These are phyloP conservation scores for Neopelma chrysocephalum DNA, from an alignment of 2,797 vertebrate genomes.

Conservation along the genomic window DNA sequence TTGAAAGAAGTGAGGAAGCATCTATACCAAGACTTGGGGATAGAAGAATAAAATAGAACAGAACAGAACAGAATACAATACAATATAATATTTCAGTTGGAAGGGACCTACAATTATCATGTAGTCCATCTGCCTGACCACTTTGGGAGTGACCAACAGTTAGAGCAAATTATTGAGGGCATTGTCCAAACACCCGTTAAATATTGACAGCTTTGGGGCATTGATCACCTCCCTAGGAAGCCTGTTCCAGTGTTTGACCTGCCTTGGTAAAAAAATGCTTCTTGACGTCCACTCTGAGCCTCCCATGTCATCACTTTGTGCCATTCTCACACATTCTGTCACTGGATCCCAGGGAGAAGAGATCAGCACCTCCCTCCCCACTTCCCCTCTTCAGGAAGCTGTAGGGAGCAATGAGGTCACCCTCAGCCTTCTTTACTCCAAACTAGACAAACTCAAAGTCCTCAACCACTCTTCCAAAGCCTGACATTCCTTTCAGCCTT, in stretches of 20 bases:
- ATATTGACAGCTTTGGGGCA: not conserved
- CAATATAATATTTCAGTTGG: not conserved
- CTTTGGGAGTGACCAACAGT: not conserved
- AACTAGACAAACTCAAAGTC: not conserved
- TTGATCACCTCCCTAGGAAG: rapidly evolving
- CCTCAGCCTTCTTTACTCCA: not conserved
- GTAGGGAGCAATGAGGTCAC: not conserved
- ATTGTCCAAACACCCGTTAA: not conserved
- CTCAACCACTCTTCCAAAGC: not conserved
- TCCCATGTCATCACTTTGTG: not conserved
- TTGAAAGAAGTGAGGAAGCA: not conserved
- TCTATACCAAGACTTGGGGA: not conserved
- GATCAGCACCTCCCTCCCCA: not conserved
- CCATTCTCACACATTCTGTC: not conserved
- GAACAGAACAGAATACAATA: not conserved
- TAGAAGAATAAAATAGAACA: not conserved
- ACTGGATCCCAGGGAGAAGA: not conserved
- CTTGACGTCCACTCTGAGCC: not conserved
- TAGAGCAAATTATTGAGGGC: not conserved
- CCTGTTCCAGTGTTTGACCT: not conserved
- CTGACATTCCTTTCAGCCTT: not conserved
- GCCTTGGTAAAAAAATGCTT: not conserved
- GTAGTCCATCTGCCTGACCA: not conserved
- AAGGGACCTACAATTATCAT: not conserved
- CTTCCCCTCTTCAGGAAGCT: not conserved